Base-by-base conservation (phyloP, 2,113 vertebrate species). In the Tricholaema leucomelas region DNA sequence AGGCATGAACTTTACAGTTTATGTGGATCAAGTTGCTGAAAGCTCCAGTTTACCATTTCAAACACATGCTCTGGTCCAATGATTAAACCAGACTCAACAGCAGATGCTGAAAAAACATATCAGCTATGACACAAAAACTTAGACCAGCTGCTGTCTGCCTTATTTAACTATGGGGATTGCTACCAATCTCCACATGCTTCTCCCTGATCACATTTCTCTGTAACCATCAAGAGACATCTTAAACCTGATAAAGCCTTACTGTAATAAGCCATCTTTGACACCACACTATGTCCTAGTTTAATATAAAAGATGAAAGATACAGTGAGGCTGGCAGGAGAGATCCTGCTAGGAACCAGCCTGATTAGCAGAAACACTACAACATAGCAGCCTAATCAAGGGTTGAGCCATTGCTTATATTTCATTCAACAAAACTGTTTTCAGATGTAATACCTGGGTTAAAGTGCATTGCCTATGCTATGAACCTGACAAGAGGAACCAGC, bases 11-110 rank as follows among this genome's bases (percentile, higher is more conserved):
- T 92, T 91, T 25, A 79, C 19, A 2, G 1, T 80, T 94, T 93
- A 76, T 1, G 0, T 33, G 56, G 79, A 89, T 87, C 85, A 50
- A 82, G 46, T 84, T 93, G 61, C 87, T 69, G 42, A 90, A 90
- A 92, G 65, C 38, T 95, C 35, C 46, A 90, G 66, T 70, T 91
- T 59, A 92, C 50, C 44, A n/a, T 92, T 95, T 94, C 90, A 89
- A 92, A 81, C 31, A 88, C 36, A 55, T 55, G 33, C 89, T 70
- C 78, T 73, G 44, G 28, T 85, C 42, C 46, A 79, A 20, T 28
- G 38, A 94, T 64, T 90, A 94, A 87, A 82, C 55, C 66, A 79
- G 50, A 85, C 38, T 38, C 0, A 0, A 81, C 2, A 89, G 66
- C 33, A 89, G 85, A 94, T 82, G 40, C 50, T 13, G 17, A 87